These are phyloP conservation scores for Harpalus rufipes DNA, from an alignment of 2,888 invertebrate species.

Conservation along the genomic window DNA sequence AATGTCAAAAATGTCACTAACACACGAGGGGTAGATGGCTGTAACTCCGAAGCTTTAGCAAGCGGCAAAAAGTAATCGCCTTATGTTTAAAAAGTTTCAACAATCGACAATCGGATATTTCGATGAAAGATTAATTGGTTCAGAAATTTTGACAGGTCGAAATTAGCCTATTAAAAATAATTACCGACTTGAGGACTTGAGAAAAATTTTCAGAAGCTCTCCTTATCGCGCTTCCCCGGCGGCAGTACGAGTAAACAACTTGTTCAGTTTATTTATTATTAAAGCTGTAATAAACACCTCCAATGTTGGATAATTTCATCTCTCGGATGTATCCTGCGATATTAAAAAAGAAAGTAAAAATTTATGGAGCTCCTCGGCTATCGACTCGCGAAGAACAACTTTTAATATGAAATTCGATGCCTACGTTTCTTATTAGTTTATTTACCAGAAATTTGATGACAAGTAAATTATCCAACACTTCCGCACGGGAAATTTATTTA, in stretches of 20 bases:
- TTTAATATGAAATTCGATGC: slow-evolving; percentile 61
- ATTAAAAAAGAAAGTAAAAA: slow-evolving; percentile 62
- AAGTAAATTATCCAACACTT: slow-evolving; percentile 19
- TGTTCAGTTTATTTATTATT: slow-evolving; percentile 63
- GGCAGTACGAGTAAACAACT: slow-evolving; percentile 57
- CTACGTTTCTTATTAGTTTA: slow-evolving; percentile 47
- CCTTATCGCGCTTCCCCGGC: slow-evolving; percentile 52
- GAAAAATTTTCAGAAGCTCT: slow-evolving; percentile 15
- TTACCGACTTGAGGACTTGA: slow-evolving; percentile 11
- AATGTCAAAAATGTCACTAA: no score
- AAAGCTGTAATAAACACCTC: slow-evolving; percentile 62
- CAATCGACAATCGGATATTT: background rate
- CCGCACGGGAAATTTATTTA: slow-evolving; percentile 4
- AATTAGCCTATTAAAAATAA: slow-evolving; percentile 54
- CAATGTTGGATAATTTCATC: slow-evolving; percentile 64
- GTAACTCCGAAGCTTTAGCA: no score
- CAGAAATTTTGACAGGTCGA: slow-evolving; percentile 1
- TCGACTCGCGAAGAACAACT: slow-evolving; percentile 50
- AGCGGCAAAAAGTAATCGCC: background rate
- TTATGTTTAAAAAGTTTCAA: background rate
- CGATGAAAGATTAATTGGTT: slow-evolving; percentile 5
- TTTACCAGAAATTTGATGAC: slow-evolving; percentile 39
- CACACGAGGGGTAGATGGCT: no score
- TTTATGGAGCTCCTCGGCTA: slow-evolving; percentile 54
- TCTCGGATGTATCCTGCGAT: slow-evolving; percentile 50